A percentile compares a stretch with the other conserved stretches of the same genome.
These are phyloP conservation scores for Podargus strigoides DNA, from an alignment of 2,797 vertebrate species.

Conservation along the genomic window DNA sequence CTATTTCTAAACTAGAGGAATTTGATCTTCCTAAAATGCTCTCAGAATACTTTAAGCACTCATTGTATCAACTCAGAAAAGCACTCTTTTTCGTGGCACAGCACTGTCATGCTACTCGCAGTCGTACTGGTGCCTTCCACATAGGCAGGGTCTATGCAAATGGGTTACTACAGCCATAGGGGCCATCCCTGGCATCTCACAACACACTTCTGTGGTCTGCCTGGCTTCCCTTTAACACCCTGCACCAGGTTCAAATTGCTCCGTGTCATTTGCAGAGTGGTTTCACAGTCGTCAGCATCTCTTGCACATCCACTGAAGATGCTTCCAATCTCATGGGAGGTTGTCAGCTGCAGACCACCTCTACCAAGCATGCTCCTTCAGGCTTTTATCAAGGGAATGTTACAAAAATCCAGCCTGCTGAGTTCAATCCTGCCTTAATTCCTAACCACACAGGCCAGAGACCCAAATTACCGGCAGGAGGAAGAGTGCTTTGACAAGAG, in stretches of 20 bases:
- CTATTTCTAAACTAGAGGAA: not conserved
- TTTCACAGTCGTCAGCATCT: not conserved
- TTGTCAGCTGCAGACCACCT: not conserved
- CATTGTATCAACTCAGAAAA: not conserved
- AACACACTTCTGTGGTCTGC: rapidly evolving
- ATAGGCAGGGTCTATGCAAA: not conserved
- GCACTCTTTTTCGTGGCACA: not conserved
- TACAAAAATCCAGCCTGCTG: not conserved
- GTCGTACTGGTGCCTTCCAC: rapidly evolving
- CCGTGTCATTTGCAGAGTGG: not conserved
- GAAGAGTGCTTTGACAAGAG: not conserved
- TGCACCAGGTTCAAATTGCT: not conserved
- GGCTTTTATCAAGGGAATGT: not conserved
- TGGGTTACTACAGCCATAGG: not conserved
- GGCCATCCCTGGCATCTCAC: not conserved
- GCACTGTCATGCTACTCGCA: not conserved
- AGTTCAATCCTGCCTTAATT: not conserved
- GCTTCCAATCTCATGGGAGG: not conserved
- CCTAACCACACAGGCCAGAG: not conserved
- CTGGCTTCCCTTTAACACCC: not conserved
- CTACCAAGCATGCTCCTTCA: not conserved
- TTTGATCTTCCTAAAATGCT: not conserved
- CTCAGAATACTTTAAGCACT: not conserved
- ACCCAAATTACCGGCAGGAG: not conserved
- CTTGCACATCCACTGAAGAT: not conserved